Percentiles rank a stretch among this genome's conserved stretches.
phyloP scores from a whole-genome alignment of 2,888 invertebrate genomes.

The Cheilosia grossa region DNA sequence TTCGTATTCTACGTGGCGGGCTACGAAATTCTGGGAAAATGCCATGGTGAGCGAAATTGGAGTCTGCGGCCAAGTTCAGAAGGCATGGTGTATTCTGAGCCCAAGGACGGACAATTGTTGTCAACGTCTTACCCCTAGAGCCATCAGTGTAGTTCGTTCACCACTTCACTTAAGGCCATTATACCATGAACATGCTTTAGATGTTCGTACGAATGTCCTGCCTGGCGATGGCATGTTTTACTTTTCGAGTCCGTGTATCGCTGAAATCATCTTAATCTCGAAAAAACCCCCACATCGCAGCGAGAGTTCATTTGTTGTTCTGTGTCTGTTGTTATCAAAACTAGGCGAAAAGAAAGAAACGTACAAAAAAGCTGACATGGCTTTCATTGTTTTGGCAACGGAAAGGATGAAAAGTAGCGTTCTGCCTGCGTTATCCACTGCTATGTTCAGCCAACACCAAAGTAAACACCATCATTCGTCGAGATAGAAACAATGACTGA shows the following conservation, averaged over 20 bases:
- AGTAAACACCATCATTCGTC: constrained; percentile 45
- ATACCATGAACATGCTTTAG: not conserved
- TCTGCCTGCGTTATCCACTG: constrained; percentile 35
- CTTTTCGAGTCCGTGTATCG: not conserved
- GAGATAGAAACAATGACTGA: constrained; percentile 42
- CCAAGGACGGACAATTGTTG: constrained; percentile 1
- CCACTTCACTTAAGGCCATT: constrained; percentile 12
- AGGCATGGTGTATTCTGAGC: not conserved
- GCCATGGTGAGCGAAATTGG: not conserved
- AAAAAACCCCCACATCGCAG: constrained; percentile 23
- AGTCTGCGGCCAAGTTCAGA: not conserved
- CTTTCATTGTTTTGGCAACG: constrained; percentile 61
- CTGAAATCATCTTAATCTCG: constrained; percentile 24
- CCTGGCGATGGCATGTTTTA: not conserved
- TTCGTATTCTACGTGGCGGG: not conserved
- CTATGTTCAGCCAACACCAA: constrained; percentile 30
- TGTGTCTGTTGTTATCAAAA: not conserved
- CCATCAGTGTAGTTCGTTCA: constrained; percentile 20
- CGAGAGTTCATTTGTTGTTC: constrained; percentile 16
- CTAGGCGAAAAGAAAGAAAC: constrained; percentile 24
- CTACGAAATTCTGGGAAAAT: not conserved
- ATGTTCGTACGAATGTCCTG: constrained; percentile 25
- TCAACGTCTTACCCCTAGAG: not conserved
- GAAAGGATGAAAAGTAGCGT: constrained; percentile 38
- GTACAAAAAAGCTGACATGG: constrained; percentile 56